Percentiles rank a stretch among this genome's conserved stretches.
These are phyloP conservation scores for Vandiemenella viatica DNA, from an alignment of 2,888 invertebrate species.

Conservation along the genomic window DNA sequence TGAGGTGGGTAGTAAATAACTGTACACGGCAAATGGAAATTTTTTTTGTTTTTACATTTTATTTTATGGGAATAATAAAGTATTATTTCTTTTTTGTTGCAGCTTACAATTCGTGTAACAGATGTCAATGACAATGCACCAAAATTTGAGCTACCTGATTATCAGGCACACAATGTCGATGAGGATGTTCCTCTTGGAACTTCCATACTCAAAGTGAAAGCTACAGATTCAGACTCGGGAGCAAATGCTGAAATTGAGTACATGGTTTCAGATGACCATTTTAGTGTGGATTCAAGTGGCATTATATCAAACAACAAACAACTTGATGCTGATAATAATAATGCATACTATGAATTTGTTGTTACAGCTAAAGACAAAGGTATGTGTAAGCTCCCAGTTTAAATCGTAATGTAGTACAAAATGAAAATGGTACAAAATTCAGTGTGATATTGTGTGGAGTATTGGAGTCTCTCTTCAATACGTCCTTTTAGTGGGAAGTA, in stretches of 20 bases:
- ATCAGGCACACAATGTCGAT: constrained; percentile 90
- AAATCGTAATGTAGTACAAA: too few relatives aligned
- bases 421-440: too few relatives aligned
- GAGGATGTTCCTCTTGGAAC: constrained; percentile 88
- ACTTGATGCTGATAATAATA: constrained; percentile 89
- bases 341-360: constrained; percentile 87
- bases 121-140: constrained; percentile 98
- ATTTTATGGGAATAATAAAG: too few relatives aligned
- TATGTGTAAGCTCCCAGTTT: too few relatives aligned
- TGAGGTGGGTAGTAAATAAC: too few relatives aligned
- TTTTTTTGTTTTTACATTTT: too few relatives aligned
- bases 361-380: constrained; percentile 90
- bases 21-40: too few relatives aligned
- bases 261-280: constrained; percentile 82
- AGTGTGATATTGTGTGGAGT: too few relatives aligned
- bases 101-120: constrained; percentile 84
- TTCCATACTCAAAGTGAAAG: constrained; percentile 85
- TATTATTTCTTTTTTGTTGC: too few relatives aligned
- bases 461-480: too few relatives aligned
- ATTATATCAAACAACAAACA: constrained; percentile 86
- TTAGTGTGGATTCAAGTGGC: constrained; percentile 83
- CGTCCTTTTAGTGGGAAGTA: too few relatives aligned
- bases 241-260: constrained; percentile 91
- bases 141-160: constrained; percentile 89
- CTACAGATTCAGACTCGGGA: constrained; percentile 89